Evolutionary conservation across 2,888 invertebrate species (phyloP).

Genomic region (Sericinus montela): DNA sequence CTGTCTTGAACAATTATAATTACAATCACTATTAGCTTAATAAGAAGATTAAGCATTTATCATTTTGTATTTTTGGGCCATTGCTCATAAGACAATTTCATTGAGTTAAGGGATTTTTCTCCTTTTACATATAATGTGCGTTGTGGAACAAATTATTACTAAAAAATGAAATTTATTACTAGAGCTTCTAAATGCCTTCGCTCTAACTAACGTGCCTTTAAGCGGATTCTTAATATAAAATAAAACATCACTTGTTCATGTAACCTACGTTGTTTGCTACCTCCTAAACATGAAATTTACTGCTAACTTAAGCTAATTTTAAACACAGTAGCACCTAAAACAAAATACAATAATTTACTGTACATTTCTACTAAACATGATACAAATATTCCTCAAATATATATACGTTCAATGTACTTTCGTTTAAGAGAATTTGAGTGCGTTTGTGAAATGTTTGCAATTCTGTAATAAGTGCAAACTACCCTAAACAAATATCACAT

Average conservation of each 20-base stretch:
- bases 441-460: too few species aligned
- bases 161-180: too few species aligned
- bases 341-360: not conserved
- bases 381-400: constrained; percentile 1
- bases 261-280: not conserved
- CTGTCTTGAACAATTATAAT: too few species aligned
- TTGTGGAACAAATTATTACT: not conserved
- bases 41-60: too few species aligned
- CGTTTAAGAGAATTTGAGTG: not conserved
- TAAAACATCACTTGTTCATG: not conserved
- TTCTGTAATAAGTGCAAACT: not conserved
- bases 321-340: too few species aligned
- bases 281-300: not conserved
- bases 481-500: not conserved
- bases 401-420: not conserved
- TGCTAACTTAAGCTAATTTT: not conserved
- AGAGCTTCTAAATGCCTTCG: not conserved
- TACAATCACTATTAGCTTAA: too few species aligned
- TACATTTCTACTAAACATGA: constrained; percentile 10
- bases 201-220: not conserved
- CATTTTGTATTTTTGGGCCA: too few species aligned
- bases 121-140: not conserved
- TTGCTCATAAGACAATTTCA: too few species aligned
- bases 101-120: not conserved
- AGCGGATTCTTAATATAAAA: not conserved